phyloP scores from a whole-genome alignment of 2,888 invertebrate genomes.

The Cheilosia soror region DNA sequence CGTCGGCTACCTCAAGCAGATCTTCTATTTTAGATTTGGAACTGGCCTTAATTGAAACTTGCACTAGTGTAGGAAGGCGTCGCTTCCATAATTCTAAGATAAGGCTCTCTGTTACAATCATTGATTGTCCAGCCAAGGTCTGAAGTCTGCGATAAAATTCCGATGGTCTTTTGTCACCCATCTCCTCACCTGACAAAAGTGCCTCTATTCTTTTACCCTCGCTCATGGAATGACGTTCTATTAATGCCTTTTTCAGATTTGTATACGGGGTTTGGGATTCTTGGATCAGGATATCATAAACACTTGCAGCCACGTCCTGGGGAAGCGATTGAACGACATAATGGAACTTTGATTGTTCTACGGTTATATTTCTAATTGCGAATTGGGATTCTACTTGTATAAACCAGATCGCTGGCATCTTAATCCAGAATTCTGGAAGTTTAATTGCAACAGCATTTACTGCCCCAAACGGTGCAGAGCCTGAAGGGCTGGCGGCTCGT shows the following conservation, averaged over 20 bases:
- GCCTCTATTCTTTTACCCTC: not conserved
- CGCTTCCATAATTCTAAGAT: conserved; percentile 21
- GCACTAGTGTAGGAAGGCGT: conserved; percentile 22
- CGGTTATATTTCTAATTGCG: no score
- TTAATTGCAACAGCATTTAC: no score
- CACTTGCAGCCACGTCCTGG: no score
- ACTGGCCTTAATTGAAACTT: conserved; percentile 21
- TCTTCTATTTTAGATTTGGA: conserved; percentile 3
- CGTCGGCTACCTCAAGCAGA: not conserved
- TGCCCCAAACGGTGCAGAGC: no score
- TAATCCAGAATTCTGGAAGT: no score
- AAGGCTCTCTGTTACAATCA: conserved; percentile 15
- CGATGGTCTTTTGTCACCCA: conserved; percentile 5
- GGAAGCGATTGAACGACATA: no score
- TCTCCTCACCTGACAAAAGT: conserved; percentile 7
- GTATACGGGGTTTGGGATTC: not conserved
- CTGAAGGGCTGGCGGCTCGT: no score
- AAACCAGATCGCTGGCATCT: no score
- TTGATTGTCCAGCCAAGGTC: conserved; percentile 17
- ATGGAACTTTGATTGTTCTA: no score
- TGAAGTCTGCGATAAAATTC: conserved; percentile 14
- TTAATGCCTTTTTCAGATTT: not conserved
- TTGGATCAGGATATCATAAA: no score
- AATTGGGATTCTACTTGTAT: no score
- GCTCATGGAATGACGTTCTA: conserved; percentile 13